Evolutionary conservation across 2,797 vertebrate genomes (phyloP).

Genomic region (Pagetopsis macropterus): DNA sequence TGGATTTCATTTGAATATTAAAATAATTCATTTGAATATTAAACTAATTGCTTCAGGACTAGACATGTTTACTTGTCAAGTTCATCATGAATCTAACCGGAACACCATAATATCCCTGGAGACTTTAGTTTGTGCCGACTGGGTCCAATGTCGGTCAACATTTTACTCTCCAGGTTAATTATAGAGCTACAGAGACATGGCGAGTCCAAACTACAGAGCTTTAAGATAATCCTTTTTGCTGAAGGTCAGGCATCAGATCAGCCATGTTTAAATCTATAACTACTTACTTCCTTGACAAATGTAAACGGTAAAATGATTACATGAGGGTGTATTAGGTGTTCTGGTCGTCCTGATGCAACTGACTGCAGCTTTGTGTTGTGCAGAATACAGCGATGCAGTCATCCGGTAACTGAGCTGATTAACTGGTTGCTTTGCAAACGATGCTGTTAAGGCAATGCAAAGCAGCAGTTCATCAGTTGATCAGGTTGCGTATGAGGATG

Average conservation of each 20-base stretch:
- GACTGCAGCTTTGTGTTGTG: background rate
- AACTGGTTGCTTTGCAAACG: slow-evolving; percentile 45
- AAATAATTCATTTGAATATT: background rate
- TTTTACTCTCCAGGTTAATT: slow-evolving; percentile 28
- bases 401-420: slow-evolving; percentile 34
- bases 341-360: background rate
- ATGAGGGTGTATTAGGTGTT: background rate
- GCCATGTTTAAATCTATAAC: slow-evolving; percentile 4
- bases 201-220: background rate
- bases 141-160: background rate
- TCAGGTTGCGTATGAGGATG: background rate
- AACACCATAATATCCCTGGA: background rate
- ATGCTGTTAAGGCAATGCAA: slow-evolving; percentile 54
- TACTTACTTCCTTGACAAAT: background rate
- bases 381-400: slow-evolving; percentile 12
- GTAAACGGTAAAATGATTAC: background rate
- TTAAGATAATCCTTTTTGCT: background rate
- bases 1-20: background rate
- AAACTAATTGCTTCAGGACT: background rate
- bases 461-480: slow-evolving; percentile 41
- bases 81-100: background rate
- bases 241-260: background rate
- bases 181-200: slow-evolving; percentile 7
- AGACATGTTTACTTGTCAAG: background rate
- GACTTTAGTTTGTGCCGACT: background rate